phyloP scores from a whole-genome alignment of 2,888 invertebrate genomes.

The Sesia bembeciformis region DNA sequence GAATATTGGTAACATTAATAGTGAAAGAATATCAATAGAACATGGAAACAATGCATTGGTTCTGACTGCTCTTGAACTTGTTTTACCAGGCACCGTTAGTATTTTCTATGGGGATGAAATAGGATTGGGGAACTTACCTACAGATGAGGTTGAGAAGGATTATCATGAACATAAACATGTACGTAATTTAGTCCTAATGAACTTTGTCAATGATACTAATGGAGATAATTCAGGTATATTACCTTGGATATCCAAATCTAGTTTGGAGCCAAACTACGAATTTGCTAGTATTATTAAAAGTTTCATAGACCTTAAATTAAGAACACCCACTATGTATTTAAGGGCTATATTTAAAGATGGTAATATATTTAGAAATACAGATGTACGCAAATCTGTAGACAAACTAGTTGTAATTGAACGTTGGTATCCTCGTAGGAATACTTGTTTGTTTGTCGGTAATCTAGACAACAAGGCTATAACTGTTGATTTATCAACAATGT shows the following conservation, averaged over 20 bases:
- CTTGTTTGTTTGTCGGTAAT: slow-evolving; percentile 85
- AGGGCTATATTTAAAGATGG: slow-evolving; percentile 80
- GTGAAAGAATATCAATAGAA: slow-evolving; percentile 73
- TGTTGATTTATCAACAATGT: slow-evolving; percentile 82
- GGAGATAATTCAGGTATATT: slow-evolving; percentile 50
- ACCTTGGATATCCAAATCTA: slow-evolving; percentile 78
- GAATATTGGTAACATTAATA: slow-evolving; percentile 80
- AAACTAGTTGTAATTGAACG: slow-evolving; percentile 83
- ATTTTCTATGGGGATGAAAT: slow-evolving; percentile 96
- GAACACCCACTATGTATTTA: slow-evolving; percentile 83
- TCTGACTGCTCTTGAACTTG: slow-evolving; percentile 81
- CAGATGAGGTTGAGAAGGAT: slow-evolving; percentile 70
- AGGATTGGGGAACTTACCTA: slow-evolving; percentile 75
- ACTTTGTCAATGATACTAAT: slow-evolving; percentile 66
- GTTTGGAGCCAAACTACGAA: slow-evolving; percentile 59
- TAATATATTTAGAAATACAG: slow-evolving; percentile 77
- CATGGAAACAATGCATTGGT: slow-evolving; percentile 79
- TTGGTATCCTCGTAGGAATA: slow-evolving; percentile 85
- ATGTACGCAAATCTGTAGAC: slow-evolving; percentile 77
- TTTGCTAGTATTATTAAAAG: slow-evolving; percentile 71
- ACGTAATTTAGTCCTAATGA: slow-evolving; percentile 82
- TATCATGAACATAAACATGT: slow-evolving; percentile 75
- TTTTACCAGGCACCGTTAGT: slow-evolving; percentile 89
- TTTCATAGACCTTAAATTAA: slow-evolving; percentile 75
- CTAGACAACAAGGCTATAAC: slow-evolving; percentile 75